Conservation (phyloP, 1,140 invertebrate species). For the Bursaphelenchus mucronatus region DNA sequence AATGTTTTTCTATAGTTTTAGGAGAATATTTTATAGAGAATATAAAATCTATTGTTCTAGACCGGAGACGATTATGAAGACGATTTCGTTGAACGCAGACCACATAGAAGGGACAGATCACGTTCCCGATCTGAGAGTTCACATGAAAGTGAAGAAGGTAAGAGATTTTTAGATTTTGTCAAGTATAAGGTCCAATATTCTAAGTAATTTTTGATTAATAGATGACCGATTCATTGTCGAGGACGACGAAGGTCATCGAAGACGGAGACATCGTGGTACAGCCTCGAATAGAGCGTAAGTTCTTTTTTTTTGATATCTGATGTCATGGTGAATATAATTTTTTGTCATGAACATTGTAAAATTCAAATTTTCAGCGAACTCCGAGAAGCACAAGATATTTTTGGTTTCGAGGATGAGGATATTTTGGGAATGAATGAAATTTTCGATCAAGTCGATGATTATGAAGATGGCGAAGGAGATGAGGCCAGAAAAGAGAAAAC, state of each 20-base stretch:
- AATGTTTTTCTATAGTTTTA: slow-evolving; percentile 5
- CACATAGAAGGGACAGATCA: slow-evolving; percentile 49
- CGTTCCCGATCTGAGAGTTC: slow-evolving; percentile 2
- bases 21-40: background rate
- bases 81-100: slow-evolving; percentile 59
- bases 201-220: slow-evolving; percentile 18
- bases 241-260: slow-evolving; percentile 31
- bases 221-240: slow-evolving; percentile 46
- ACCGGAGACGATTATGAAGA: slow-evolving; percentile 27
- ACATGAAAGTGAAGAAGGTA: slow-evolving; percentile 14
- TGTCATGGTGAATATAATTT: too few relatives aligned
- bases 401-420: slow-evolving; percentile 92
- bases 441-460: slow-evolving; percentile 53
- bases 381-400: slow-evolving; percentile 98
- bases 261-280: slow-evolving; percentile 14
- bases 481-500: slow-evolving; percentile 65
- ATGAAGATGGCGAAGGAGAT: slow-evolving; percentile 63
- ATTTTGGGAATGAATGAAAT: slow-evolving; percentile 68
- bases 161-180: background rate
- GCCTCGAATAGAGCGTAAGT: slow-evolving; percentile 12
- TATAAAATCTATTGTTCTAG: slow-evolving; percentile 3
- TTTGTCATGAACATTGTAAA: background rate
- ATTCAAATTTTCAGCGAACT: slow-evolving; percentile 61
- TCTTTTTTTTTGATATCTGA: slow-evolving; percentile 2
- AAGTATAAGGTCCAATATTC: background rate